These are phyloP conservation scores for Cistogaster globosa DNA, from an alignment of 2,888 invertebrate genomes.

Conservation along the genomic window DNA sequence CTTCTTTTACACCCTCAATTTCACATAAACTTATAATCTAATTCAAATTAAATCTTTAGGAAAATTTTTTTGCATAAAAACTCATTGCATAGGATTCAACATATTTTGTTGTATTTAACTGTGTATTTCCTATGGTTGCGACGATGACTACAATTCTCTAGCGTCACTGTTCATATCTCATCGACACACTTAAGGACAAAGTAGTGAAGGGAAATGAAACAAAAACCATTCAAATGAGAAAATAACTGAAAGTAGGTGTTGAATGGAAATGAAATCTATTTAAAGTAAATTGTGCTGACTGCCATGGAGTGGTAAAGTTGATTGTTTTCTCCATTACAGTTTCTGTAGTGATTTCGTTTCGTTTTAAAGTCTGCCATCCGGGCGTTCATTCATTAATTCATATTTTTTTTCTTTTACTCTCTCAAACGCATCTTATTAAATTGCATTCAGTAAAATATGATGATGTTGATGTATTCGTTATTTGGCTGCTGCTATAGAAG, in stretches of 20 bases:
- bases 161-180: slow-evolving; percentile 26
- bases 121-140: slow-evolving; percentile 10
- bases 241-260: slow-evolving; percentile 60
- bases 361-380: slow-evolving; percentile 9
- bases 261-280: slow-evolving; percentile 55
- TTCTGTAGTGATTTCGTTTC: neutral
- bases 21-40: slow-evolving; percentile 53
- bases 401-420: slow-evolving; percentile 34
- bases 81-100: slow-evolving; percentile 48
- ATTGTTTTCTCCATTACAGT: slow-evolving; percentile 35
- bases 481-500: slow-evolving; percentile 17
- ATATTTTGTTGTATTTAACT: slow-evolving; percentile 46
- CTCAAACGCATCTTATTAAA: slow-evolving; percentile 61
- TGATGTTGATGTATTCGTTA: slow-evolving; percentile 65
- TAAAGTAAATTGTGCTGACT: slow-evolving; percentile 61
- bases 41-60: slow-evolving; percentile 70
- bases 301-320: neutral
- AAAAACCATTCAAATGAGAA: slow-evolving; percentile 50
- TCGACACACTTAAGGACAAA: slow-evolving; percentile 44
- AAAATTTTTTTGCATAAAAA: slow-evolving; percentile 64
- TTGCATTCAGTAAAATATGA: slow-evolving; percentile 69
- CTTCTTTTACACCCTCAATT: slow-evolving; percentile 49
- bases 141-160: neutral
- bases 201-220: slow-evolving; percentile 23
- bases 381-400: slow-evolving; percentile 11